Base-by-base conservation (phyloP, 64 coral and sea anemone species). In the Platygyra sinensis region DNA sequence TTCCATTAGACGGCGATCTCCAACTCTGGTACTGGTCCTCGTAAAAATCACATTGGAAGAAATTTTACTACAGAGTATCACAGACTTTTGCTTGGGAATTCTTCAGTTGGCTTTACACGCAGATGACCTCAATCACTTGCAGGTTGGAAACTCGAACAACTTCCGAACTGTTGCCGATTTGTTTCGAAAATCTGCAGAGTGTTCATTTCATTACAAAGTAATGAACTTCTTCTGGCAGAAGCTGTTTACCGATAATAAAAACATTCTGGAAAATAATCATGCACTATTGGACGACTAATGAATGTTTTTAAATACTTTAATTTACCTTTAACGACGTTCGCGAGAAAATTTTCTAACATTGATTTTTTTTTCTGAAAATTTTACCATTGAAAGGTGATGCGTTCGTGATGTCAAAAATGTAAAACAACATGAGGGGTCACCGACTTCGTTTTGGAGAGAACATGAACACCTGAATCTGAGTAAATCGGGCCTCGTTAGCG, bases 191-290 rank as follows among this genome's bases (percentile, higher is more conserved):
- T 75, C 33, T 31, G 73, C 73, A 16, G 33, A 36, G 20, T 39
- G 31, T 42, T 75, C 30, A 39, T 75, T 75, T 75, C 30, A 75
- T 36, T 75, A 13, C 28, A 75, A 75, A 75, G 38, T 29, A 18
- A 39, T 42, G 73, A 29, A 75, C 28, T 75, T 75, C 30, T 75
- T 75, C 38, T 75, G 73, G 73, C 31, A 75, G 49, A 75, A 75
- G 17, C 31, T 75, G 8, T 75, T 75, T 75, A 8, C 4, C 19
- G 73, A 75, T 18, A 18, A 75, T 19, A 46, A 9, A 18, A 42
- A 38, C 33, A 75, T 75, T 75, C 73, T 75, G 36, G 27, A 31
- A 73, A 73, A 30, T 73, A 30, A 73, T 30, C 28, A 73, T 73
- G 9, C 10, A 3, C 71, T 15, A 28, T 30, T 73, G 29, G 29